A percentile compares a stretch with the other conserved stretches of the same genome.
These are phyloP conservation scores for Actinernus sp. DNA, from an alignment of 92 coral and sea anemone genomes.

Conservation along the genomic window DNA sequence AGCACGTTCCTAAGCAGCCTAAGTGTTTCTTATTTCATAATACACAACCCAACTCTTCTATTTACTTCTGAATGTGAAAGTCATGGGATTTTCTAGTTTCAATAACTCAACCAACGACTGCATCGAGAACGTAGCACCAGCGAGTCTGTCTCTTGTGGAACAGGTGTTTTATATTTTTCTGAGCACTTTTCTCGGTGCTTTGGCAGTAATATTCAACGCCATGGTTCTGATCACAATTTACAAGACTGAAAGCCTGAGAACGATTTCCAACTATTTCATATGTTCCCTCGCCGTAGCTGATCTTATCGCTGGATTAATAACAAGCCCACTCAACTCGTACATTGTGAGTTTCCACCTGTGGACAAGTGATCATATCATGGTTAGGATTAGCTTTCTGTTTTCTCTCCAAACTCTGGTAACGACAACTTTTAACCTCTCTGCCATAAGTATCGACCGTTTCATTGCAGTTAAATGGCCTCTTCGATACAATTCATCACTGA, in stretches of 20 bases:
- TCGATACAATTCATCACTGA: neutral
- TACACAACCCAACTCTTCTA: too few species aligned
- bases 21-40: too few species aligned
- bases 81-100: too few species aligned
- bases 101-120: too few species aligned
- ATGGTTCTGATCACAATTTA: conserved; percentile 26
- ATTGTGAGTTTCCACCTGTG: conserved; percentile 5
- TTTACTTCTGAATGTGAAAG: too few species aligned
- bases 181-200: conserved; percentile 2
- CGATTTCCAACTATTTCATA: conserved; percentile 22
- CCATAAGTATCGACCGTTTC: conserved; percentile 24
- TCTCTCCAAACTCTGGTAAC: conserved; percentile 15
- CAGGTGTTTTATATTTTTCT: too few species aligned
- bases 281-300: conserved; percentile 43
- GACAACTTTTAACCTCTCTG: conserved; percentile 12
- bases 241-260: conserved; percentile 2
- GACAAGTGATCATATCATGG: neutral
- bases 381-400: conserved; percentile 10
- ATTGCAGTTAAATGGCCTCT: conserved; percentile 27
- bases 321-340: conserved; percentile 10
- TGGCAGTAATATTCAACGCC: conserved; percentile 11
- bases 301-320: conserved; percentile 12
- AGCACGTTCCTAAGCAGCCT: too few species aligned
- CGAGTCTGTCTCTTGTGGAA: too few species aligned
- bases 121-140: too few species aligned